phyloP scores from a whole-genome alignment of 2,797 vertebrate species.

The Pangasius larnaudii region DNA sequence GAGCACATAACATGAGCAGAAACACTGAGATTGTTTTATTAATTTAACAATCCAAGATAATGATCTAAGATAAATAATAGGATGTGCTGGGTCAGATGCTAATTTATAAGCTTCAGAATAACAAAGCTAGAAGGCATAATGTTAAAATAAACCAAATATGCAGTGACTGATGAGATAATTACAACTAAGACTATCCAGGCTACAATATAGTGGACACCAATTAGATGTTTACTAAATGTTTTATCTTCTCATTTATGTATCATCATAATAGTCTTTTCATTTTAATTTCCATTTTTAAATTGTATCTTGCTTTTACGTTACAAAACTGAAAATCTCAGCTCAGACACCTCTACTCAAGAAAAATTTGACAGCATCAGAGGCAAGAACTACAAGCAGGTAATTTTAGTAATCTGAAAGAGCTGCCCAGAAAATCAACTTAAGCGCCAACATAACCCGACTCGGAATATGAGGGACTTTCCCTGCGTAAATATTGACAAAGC shows the following conservation, averaged over 20 bases:
- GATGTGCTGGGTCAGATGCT: neutral
- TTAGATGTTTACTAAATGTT: neutral
- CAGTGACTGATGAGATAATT: neutral
- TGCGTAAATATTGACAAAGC: conserved; percentile 23
- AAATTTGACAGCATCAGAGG: neutral
- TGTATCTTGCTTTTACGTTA: neutral
- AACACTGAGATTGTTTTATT: neutral
- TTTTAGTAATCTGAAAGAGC: neutral
- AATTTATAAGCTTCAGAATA: neutral
- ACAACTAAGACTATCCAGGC: neutral
- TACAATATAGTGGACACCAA: neutral
- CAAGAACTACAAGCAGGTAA: neutral
- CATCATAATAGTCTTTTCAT: neutral
- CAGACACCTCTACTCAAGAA: neutral
- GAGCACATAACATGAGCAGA: neutral
- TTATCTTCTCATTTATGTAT: no score
- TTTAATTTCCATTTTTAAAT: neutral
- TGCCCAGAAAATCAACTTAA: conserved; percentile 1
- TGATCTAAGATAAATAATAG: neutral
- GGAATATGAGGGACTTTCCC: neutral
- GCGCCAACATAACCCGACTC: neutral
- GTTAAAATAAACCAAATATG: neutral
- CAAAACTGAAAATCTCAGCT: neutral
- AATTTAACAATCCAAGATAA: neutral
- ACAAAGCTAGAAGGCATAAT: neutral